phyloP scores from a whole-genome alignment of 2,113 vertebrate species.

The Nothobranchius furzeri region DNA sequence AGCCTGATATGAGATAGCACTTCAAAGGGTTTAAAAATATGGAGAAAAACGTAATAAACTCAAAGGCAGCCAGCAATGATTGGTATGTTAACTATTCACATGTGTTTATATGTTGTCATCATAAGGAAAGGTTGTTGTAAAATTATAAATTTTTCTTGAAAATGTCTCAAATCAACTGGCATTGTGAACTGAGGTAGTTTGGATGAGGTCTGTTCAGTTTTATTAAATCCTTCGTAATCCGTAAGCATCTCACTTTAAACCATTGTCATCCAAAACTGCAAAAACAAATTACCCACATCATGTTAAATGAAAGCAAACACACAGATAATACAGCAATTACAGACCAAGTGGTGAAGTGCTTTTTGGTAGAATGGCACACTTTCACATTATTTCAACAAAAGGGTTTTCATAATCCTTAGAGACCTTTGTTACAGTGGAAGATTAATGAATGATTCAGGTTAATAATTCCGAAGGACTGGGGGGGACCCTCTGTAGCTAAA shows the following conservation, averaged over 20 bases:
- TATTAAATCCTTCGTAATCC: conserved; percentile 9
- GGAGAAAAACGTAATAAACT: too few relatives aligned
- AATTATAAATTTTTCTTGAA: background rate
- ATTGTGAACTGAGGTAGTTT: background rate
- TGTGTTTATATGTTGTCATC: background rate
- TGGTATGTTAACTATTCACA: background rate
- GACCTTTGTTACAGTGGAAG: conserved; percentile 32
- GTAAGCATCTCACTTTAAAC: conserved; percentile 7
- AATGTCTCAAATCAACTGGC: conserved; percentile 1
- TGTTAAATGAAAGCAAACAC: conserved; percentile 20
- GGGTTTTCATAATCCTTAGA: conserved; percentile 32
- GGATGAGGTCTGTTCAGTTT: background rate
- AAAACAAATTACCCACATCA: conserved; percentile 29
- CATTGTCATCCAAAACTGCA: conserved; percentile 5
- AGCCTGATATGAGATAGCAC: too few relatives aligned
- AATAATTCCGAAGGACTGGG: conserved; percentile 33
- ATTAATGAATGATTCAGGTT: conserved; percentile 58
- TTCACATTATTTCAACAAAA: conserved; percentile 38
- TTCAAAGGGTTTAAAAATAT: background rate
- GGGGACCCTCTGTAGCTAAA: conserved; percentile 44
- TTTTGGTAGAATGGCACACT: conserved; percentile 6
- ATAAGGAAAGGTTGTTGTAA: too few relatives aligned
- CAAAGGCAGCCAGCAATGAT: background rate
- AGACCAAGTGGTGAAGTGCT: conserved; percentile 12
- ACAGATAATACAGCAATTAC: conserved; percentile 35